Conservation (phyloP, 2,113 vertebrate species). For the Odobenus rosmarus region DNA sequence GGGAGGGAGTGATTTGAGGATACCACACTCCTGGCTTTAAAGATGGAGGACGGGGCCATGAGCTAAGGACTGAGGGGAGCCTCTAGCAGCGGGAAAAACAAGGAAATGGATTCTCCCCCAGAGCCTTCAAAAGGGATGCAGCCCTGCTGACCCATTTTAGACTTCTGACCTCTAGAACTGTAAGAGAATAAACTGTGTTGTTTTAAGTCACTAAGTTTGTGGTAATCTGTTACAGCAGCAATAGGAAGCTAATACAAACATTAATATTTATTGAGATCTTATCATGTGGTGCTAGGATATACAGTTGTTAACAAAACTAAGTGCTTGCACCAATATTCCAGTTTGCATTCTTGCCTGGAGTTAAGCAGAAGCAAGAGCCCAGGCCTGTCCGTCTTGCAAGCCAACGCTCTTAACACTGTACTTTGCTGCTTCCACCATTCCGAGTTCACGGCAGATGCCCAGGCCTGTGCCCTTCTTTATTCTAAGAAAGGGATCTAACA, state of each 20-base stretch:
- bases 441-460: background rate
- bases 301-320: background rate
- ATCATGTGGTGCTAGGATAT: background rate
- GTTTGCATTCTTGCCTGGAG: background rate
- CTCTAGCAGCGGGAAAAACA: background rate
- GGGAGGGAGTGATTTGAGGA: background rate
- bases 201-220: background rate
- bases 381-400: background rate
- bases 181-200: background rate
- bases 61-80: background rate
- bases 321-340: background rate
- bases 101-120: background rate
- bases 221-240: background rate
- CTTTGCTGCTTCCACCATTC: background rate
- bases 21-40: background rate
- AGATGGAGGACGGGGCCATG: background rate
- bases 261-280: background rate
- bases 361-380: background rate
- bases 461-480: background rate
- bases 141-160: background rate
- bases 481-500: background rate
- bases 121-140: background rate
- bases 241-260: background rate
- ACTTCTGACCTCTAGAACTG: background rate
- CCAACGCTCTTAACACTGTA: background rate